A percentile compares a stretch with the other conserved stretches of the same genome.
phyloP scores from a whole-genome alignment of 2,113 vertebrate genomes.

The Fulmarus glacialis region DNA sequence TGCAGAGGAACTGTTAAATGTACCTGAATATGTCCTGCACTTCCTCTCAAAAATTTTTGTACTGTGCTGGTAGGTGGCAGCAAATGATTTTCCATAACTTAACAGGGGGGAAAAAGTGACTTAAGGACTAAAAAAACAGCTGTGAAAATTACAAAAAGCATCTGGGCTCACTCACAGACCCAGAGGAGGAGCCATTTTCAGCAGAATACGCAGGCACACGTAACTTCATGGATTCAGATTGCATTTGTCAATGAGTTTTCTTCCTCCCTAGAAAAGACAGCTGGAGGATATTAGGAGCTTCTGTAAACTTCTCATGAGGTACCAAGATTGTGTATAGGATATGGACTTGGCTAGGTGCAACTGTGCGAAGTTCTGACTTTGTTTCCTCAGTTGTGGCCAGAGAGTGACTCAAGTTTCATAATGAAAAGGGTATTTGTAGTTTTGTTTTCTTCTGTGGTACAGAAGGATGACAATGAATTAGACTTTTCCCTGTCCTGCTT shows the following conservation, averaged over 20 bases:
- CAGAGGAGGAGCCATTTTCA: background rate
- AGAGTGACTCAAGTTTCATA: background rate
- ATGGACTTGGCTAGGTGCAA: background rate
- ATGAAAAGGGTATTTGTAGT: background rate
- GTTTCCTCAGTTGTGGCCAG: background rate
- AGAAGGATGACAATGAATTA: background rate
- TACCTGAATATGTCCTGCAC: background rate
- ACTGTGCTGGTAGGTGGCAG: conserved; percentile 25
- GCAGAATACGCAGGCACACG: background rate
- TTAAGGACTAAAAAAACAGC: conserved; percentile 1
- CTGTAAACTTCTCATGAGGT: background rate
- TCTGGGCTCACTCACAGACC: background rate
- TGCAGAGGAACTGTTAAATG: conserved; percentile 11
- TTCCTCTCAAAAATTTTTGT: background rate
- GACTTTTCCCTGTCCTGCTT: background rate
- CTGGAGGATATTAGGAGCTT: background rate
- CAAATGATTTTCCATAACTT: conserved; percentile 12
- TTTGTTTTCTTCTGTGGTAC: background rate
- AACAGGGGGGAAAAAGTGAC: background rate
- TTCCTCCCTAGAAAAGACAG: background rate
- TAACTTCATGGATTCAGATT: background rate
- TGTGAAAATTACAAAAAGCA: conserved; percentile 1
- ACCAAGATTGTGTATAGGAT: background rate
- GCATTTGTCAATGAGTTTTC: background rate
- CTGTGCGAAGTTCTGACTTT: background rate